Evolutionary conservation across 2,113 vertebrate genomes (phyloP), one percentile per base, ranked within the genome.

Genomic region (Brachyhypopomus occidentalis): DNA sequence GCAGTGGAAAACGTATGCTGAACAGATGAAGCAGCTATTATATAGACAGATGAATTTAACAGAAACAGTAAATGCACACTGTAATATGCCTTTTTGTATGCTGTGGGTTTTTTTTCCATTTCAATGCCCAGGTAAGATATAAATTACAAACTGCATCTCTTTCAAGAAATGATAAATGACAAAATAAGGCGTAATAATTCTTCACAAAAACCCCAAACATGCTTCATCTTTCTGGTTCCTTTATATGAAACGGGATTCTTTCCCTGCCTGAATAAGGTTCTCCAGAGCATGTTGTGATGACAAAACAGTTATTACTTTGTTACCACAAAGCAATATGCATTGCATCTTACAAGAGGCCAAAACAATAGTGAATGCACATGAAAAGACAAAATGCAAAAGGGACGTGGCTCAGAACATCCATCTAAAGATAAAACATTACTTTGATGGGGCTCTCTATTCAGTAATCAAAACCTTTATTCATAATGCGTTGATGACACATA

Each of bases 401-500:
- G 52, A 75, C 45, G 34, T 22, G 48, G 16, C 63, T 30, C 6
- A 38, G 60, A 60, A 45, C 17, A 70, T 75, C 70, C 63, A 60
- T 55, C 60, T 38, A 59, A 19, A 75, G 72, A 81, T 70, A 19
- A 48, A 75, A 38, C 34, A 48, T 41, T 36, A 16, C 52, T 45
- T 14, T 17, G 64, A 81, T 81, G 48, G n/a, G 41, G 22, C 34
- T 19, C 20, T 60, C 34, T 63, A 69, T 69, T 76, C 36, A 81
- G 38, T 81, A 58, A 76, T 76, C 63, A 81, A 58, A 67, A 34
- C 34, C 8, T 59, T 75, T 17, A 75, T 22, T 34, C 34, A 23
- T 69, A 59, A 56, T 4, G 6, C 55, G 56, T 25, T 45, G 59
- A 55, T 4, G 14, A 16, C n/a, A 38, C n/a, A 36, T 25, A 11